Evolutionary conservation across 1,140 invertebrate species (phyloP).

Genomic region (Trachelipus rathkii): DNA sequence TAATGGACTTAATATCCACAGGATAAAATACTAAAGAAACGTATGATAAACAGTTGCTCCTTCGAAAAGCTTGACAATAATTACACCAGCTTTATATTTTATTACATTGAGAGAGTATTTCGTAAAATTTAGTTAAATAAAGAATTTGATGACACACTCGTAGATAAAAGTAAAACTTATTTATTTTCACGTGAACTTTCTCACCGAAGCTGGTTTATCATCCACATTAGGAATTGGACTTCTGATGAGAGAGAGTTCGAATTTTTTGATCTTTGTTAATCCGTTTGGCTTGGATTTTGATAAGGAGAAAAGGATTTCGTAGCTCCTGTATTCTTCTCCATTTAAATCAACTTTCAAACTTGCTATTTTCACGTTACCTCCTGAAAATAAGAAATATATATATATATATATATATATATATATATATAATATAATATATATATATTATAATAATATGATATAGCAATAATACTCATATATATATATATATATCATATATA

Average conservation of each 20-base stretch:
- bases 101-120: too few relatives aligned
- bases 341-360: neutral
- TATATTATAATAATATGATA: neutral
- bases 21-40: too few relatives aligned
- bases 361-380: neutral
- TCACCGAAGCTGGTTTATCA: neutral
- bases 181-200: too few relatives aligned
- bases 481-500: too few relatives aligned
- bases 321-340: neutral
- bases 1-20: too few relatives aligned
- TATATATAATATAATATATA: neutral
- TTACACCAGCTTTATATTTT: too few relatives aligned
- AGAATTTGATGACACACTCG: too few relatives aligned
- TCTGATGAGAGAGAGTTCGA: neutral
- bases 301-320: neutral
- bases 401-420: neutral
- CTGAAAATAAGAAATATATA: too few relatives aligned
- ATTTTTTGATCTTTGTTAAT: neutral
- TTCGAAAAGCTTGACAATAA: too few relatives aligned
- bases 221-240: neutral
- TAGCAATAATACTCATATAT: neutral
- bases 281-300: neutral
- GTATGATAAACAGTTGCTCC: too few relatives aligned
- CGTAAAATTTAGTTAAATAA: too few relatives aligned
- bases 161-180: too few relatives aligned